These are phyloP conservation scores for Rhagonycha fulva DNA, from an alignment of 2,888 invertebrate genomes.

Conservation along the genomic window DNA sequence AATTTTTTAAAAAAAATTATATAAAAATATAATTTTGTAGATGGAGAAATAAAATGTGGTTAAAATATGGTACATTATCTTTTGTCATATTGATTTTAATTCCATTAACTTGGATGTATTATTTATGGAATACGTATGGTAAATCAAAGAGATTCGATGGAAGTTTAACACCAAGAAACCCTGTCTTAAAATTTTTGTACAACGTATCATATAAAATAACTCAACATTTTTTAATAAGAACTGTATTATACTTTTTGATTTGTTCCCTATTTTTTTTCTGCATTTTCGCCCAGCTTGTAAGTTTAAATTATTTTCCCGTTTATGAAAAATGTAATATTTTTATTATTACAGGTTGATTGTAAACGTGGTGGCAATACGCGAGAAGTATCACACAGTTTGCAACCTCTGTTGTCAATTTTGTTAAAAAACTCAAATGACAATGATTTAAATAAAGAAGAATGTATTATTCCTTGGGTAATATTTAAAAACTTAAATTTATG, in stretches of 20 bases:
- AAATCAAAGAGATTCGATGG: conserved; percentile 56
- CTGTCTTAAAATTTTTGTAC: conserved; percentile 61
- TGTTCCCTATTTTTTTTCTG: conserved; percentile 66
- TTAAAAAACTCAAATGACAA: background rate
- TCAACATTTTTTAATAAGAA: conserved; percentile 65
- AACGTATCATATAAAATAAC: conserved; percentile 66
- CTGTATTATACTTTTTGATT: conserved; percentile 69
- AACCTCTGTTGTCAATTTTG: background rate
- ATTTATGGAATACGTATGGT: conserved; percentile 63
- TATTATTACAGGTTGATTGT: conserved; percentile 30
- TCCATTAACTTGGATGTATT: conserved; percentile 77
- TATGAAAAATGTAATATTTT: background rate
- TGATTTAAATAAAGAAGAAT: conserved; percentile 12
- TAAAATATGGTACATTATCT: conserved; percentile 54
- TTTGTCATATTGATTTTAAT: conserved; percentile 63
- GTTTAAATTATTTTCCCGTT: conserved; percentile 25
- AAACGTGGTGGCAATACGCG: background rate
- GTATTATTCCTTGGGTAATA: conserved; percentile 38
- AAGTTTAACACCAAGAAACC: conserved; percentile 62
- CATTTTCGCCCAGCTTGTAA: conserved; percentile 68
- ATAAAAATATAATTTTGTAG: conserved; percentile 10
- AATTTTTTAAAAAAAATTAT: conserved; percentile 28
- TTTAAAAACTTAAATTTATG: conserved; percentile 5
- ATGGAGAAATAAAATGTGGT: conserved; percentile 45
- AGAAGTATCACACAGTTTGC: background rate